Percentiles rank a stretch among this genome's conserved stretches.
Conservation (phyloP, 2,797 vertebrate species). For the Eupleurogrammus muticus region DNA sequence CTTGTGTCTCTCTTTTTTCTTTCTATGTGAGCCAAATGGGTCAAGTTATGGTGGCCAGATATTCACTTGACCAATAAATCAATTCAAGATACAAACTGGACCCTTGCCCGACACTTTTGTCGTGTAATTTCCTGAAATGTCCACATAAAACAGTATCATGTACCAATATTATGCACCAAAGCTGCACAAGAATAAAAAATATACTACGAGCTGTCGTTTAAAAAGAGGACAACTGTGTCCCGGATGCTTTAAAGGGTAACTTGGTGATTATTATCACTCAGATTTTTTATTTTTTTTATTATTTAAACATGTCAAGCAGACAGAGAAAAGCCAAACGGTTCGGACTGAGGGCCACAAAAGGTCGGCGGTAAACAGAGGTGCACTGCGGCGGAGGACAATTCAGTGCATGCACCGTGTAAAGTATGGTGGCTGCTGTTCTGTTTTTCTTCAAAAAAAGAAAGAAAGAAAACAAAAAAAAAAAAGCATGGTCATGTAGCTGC, state of each 20-base stretch:
- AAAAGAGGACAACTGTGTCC: neutral
- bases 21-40: neutral
- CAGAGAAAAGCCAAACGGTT: slow-evolving; percentile 38
- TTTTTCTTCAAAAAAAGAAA: slow-evolving; percentile 6
- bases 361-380: slow-evolving; percentile 51
- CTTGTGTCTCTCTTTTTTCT: neutral
- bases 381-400: slow-evolving; percentile 1
- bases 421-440: slow-evolving; percentile 30
- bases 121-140: slow-evolving; percentile 28
- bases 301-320: slow-evolving; percentile 31
- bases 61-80: slow-evolving; percentile 17
- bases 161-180: slow-evolving; percentile 13
- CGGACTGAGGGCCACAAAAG: slow-evolving; percentile 40
- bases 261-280: slow-evolving; percentile 57
- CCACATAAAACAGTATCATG: slow-evolving; percentile 24
- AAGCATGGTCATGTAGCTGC: slow-evolving; percentile 47
- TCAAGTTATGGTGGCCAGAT: slow-evolving; percentile 9
- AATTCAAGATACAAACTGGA: slow-evolving; percentile 18
- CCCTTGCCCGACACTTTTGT: slow-evolving; percentile 26
- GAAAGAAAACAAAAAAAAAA: slow-evolving; percentile 17
- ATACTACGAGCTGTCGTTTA: neutral
- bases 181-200: slow-evolving; percentile 36
- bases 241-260: slow-evolving; percentile 46
- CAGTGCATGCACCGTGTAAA: slow-evolving; percentile 39
- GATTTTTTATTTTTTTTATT: slow-evolving; percentile 18